Conservation (phyloP, 2,888 invertebrate species). For the Trichogramma dendrolimi region DNA sequence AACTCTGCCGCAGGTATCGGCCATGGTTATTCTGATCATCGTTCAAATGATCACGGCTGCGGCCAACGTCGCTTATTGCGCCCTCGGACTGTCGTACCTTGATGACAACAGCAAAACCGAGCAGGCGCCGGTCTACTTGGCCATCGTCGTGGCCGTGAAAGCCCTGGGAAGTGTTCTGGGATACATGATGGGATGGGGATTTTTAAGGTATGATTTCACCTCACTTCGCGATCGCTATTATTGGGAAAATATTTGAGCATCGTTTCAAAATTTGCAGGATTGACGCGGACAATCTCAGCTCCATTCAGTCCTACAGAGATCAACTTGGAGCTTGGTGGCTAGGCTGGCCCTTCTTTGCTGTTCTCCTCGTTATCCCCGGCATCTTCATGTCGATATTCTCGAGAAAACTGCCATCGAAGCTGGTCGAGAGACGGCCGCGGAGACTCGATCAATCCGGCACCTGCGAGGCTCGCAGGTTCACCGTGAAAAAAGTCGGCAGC, state of each 20-base stretch:
- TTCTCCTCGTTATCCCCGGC: conserved; percentile 53
- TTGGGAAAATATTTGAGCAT: too few relatives aligned
- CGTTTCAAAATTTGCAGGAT: conserved; percentile 14
- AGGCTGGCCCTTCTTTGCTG: conserved; percentile 57
- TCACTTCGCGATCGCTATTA: too few relatives aligned
- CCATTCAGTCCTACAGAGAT: conserved; percentile 40
- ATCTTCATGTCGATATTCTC: conserved; percentile 58
- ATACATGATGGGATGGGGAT: conserved; percentile 44
- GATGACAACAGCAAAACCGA: conserved; percentile 60
- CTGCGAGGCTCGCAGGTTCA: conserved; percentile 24
- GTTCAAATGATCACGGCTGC: conserved; percentile 55
- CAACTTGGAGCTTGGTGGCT: conserved; percentile 51
- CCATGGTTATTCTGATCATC: conserved; percentile 52
- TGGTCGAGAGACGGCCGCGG: conserved; percentile 58
- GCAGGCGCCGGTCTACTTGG: conserved; percentile 52
- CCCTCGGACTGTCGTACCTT: conserved; percentile 59
- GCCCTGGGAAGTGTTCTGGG: conserved; percentile 42
- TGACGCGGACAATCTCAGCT: conserved; percentile 30
- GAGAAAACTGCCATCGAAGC: conserved; percentile 53
- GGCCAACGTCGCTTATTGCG: conserved; percentile 54
- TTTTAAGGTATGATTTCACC: conserved; percentile 32
- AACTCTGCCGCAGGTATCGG: conserved; percentile 42
- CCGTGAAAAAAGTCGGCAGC: conserved; percentile 33
- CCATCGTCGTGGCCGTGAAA: conserved; percentile 39
- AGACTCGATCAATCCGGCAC: conserved; percentile 53